Percentiles rank a stretch among this genome's conserved stretches.
These are phyloP conservation scores for Phorcus lineatus DNA, from an alignment of 2,888 invertebrate species.

Conservation along the genomic window DNA sequence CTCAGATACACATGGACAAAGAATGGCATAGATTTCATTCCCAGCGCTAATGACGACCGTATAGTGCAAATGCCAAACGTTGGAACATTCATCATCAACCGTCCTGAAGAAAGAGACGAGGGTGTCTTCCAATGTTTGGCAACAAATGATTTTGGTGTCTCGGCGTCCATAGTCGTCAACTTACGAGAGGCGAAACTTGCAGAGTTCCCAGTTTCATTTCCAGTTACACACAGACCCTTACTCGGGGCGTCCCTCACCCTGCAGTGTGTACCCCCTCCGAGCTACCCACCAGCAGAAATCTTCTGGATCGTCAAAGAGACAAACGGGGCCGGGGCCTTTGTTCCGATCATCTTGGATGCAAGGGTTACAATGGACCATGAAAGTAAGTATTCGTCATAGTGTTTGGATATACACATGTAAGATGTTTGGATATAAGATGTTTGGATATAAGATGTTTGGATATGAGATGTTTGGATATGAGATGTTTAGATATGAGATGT, in stretches of 20 bases:
- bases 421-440: not conserved
- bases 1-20: slow-evolving; percentile 88
- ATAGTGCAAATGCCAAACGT: slow-evolving; percentile 92
- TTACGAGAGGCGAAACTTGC: slow-evolving; percentile 66
- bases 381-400: slow-evolving; percentile 48
- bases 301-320: slow-evolving; percentile 90
- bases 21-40: slow-evolving; percentile 95
- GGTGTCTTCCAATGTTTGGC: slow-evolving; percentile 98
- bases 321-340: slow-evolving; percentile 49
- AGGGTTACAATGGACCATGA: slow-evolving; percentile 96
- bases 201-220: slow-evolving; percentile 26
- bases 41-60: slow-evolving; percentile 94
- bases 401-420: too few species aligned
- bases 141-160: slow-evolving; percentile 92
- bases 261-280: slow-evolving; percentile 94
- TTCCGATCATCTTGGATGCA: slow-evolving; percentile 78
- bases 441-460: too few species aligned
- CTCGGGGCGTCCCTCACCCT: slow-evolving; percentile 93
- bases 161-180: slow-evolving; percentile 83
- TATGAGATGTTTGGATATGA: too few species aligned
- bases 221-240: slow-evolving; percentile 68
- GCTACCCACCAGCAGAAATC: slow-evolving; percentile 95
- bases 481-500: too few species aligned
- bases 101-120: slow-evolving; percentile 91
- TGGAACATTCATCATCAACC: slow-evolving; percentile 92